Evolutionary conservation across 2,797 vertebrate species (phyloP), one percentile per base, ranked within the genome.

Genomic region (Microchirus variegatus): DNA sequence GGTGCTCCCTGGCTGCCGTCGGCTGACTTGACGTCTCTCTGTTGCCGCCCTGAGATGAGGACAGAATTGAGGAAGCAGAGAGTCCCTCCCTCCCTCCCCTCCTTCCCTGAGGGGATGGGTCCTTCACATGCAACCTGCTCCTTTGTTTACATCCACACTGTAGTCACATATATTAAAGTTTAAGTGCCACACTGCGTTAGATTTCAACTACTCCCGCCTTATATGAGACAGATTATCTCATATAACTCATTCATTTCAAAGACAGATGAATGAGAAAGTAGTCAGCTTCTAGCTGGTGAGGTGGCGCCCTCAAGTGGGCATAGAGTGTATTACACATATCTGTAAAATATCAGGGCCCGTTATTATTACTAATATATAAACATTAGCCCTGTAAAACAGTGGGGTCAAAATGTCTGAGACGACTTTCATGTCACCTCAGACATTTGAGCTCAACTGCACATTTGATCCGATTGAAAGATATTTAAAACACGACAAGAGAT

Each of bases 11-110:
- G 5, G 0, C 14, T 19, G 2, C n/a, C 26, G 2, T 2, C 6
- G 0, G 12, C 0, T 0, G 31, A 2, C 64, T 82, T 90, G 36
- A 74, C 75, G 0, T 0, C 1, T 5, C 19, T 57, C 35, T 52
- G 66, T 59, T 63, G 73, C 65, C 64, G 74, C 67, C 71, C 53
- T 42, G 17, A 77, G 67, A 81, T 45, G 62, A 48, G 47, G 56
- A 50, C 54, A 46, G 57, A 75, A 85, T 87, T 75, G 75, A 91
- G 90, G 90, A 92, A 91, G 86, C 89, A 41, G 46, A 35, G 22
- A 26, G 63, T 73, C 78, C 75, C 77, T 78, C 60, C 71, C 67
- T 66, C 35, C 46, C 2, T 11, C 37, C 77, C 73, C 77, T 78
- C 60, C 71, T 66, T 66, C 35, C 13, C 9, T 14, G 26, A 40